phyloP scores from a whole-genome alignment of 2,797 vertebrate species.

The Enteromius paludinosus region DNA sequence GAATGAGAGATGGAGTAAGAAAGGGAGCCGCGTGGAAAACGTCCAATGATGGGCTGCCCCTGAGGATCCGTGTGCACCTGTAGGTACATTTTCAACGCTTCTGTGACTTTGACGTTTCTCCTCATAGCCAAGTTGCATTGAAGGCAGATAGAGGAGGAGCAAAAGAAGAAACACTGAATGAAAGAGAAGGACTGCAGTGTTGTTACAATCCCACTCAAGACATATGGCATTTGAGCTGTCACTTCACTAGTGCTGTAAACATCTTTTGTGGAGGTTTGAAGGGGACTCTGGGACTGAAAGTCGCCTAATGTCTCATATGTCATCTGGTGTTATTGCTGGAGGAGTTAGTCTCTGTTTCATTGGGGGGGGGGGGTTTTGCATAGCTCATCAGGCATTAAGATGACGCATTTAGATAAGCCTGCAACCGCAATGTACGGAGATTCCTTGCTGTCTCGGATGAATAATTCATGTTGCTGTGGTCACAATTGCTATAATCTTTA shows the following conservation, averaged over 20 bases:
- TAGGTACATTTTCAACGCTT: slow-evolving; percentile 29
- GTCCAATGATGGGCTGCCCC: slow-evolving; percentile 28
- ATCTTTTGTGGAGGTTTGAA: background rate
- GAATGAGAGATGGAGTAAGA: slow-evolving; percentile 19
- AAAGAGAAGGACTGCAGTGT: background rate
- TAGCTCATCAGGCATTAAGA: slow-evolving; percentile 40
- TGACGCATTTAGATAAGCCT: slow-evolving; percentile 25
- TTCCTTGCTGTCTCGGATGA: background rate
- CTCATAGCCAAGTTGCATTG: background rate
- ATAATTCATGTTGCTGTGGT: slow-evolving; percentile 14
- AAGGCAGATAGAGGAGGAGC: background rate
- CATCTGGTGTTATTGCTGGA: slow-evolving; percentile 34
- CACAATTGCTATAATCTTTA: slow-evolving; percentile 15
- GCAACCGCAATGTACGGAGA: background rate
- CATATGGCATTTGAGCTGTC: slow-evolving; percentile 14
- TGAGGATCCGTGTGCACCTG: slow-evolving; percentile 28
- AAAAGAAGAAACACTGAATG: background rate
- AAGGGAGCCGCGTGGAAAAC: background rate
- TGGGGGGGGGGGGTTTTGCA: slow-evolving; percentile 20
- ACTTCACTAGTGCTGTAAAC: background rate
- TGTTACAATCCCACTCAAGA: slow-evolving; percentile 1
- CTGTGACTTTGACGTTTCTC: slow-evolving; percentile 22
- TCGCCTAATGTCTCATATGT: slow-evolving; percentile 18
- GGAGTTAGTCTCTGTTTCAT: slow-evolving; percentile 9
- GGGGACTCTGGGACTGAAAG: slow-evolving; percentile 6